Base-by-base conservation (phyloP, 2,888 invertebrate species). In the Erebia ligea region DNA sequence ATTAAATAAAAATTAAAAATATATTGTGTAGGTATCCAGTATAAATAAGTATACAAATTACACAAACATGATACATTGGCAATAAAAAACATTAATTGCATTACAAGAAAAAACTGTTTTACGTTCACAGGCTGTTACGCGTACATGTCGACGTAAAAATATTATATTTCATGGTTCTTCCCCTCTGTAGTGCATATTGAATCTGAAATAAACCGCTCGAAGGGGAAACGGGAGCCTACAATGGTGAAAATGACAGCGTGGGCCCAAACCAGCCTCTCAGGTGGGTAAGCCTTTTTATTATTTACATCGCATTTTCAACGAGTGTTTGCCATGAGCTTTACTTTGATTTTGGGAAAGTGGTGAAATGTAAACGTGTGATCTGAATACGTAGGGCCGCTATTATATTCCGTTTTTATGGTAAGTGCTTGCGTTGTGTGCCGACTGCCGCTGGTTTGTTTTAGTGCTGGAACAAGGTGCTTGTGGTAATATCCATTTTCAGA, bases 281-380 rank as follows among this genome's bases (percentile, higher is more conserved):
- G 79, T 81, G 79, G 81, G 78, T 77, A 77, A 77, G 81, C 91
- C 91, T 89, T 90, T 92, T 92, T 92, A 92, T 92, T 92, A 93
- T 93, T 92, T 93, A 92, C 88, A 90, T 84, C 90, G 86, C 89
- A 92, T 92, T 92, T 92, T 91, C 92, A 89, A 86, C 90, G 91
- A 91, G 92, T 92, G 92, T 92, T 92, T 92, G 91, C 91, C 81
- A 80, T 85, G 84, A 84, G 86, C 84, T 87, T 91, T 89, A 91
- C 92, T 92, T 92, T 93, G 93, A 93, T 93, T 92, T 91, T 82
- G 84, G 84, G 83, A 84, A 91, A 90, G 90, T 89, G 89, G 87
- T 86, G 86, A 81, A 80, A 87, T 86, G 87, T 84, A 83, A 83
- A 83, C 82, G 85, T 90, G 91, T 91, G 91, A 90, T 90, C 88